Percentiles rank a stretch among this genome's conserved stretches.
These are phyloP conservation scores for Microctenopoma steveboyesi DNA, from an alignment of 2,797 vertebrate genomes.

Conservation along the genomic window DNA sequence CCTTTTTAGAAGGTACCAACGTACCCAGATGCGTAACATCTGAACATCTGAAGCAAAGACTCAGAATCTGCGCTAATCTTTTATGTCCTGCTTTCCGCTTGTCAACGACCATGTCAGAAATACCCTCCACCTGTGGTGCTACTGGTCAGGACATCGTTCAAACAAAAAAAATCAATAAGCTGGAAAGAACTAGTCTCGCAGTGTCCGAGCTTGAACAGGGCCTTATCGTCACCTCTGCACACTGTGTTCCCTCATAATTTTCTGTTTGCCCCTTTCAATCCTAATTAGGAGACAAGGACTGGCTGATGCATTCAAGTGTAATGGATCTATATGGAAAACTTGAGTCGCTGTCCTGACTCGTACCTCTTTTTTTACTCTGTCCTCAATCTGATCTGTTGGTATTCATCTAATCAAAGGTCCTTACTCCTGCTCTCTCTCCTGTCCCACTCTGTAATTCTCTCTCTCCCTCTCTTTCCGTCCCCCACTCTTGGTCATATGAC, in stretches of 20 bases:
- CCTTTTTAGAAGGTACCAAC: too few relatives aligned
- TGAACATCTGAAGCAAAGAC: background rate
- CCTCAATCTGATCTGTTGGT: background rate
- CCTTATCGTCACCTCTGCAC: slow-evolving; percentile 14
- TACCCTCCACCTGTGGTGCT: background rate
- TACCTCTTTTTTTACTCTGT: background rate
- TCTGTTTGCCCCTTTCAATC: slow-evolving; percentile 39
- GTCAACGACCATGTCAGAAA: background rate
- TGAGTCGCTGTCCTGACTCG: slow-evolving; percentile 8
- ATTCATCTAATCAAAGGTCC: background rate
- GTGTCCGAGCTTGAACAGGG: slow-evolving; percentile 16
- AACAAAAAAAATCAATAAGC: background rate
- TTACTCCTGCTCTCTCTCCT: background rate
- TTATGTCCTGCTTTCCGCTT: background rate
- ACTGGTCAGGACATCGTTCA: background rate
- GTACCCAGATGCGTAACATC: too few relatives aligned
- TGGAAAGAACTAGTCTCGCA: background rate
- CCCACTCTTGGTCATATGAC: slow-evolving; percentile 65
- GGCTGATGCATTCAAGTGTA: slow-evolving; percentile 44
- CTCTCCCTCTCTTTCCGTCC: slow-evolving; percentile 1
- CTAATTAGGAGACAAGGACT: slow-evolving; percentile 25
- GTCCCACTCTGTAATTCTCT: slow-evolving; percentile 2
- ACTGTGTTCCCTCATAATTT: slow-evolving; percentile 27
- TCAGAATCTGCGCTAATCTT: background rate
- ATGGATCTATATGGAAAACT: slow-evolving; percentile 56